These are phyloP conservation scores for Episyrphus balteatus DNA, from an alignment of 1,140 invertebrate genomes.

Conservation along the genomic window DNA sequence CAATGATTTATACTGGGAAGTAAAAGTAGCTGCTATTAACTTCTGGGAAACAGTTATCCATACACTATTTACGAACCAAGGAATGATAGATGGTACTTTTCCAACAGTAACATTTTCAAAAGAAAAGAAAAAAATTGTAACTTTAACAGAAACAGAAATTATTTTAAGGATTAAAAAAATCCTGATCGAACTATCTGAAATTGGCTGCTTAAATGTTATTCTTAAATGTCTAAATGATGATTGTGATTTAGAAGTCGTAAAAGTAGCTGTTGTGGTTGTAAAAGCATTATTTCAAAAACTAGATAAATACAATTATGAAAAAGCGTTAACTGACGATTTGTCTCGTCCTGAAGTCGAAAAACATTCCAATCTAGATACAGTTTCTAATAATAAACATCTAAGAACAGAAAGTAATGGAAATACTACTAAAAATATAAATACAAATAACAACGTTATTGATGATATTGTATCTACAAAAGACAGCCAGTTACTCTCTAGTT, in stretches of 20 bases:
- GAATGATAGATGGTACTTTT: conserved; percentile 67
- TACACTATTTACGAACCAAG: conserved; percentile 54
- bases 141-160: conserved; percentile 54
- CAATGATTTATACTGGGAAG: conserved; percentile 67
- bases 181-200: conserved; percentile 49
- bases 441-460: not conserved
- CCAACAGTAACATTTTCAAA: conserved; percentile 66
- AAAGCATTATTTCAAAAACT: conserved; percentile 40
- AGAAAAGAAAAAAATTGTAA: conserved; percentile 62
- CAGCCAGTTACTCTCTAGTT: no score
- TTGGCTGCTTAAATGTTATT: conserved; percentile 56
- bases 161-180: conserved; percentile 52
- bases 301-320: conserved; percentile 27
- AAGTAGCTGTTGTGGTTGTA: conserved; percentile 45
- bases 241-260: conserved; percentile 56
- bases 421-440: conserved; percentile 7
- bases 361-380: not conserved
- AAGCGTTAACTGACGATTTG: conserved; percentile 8
- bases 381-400: conserved; percentile 9
- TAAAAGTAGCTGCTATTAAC: conserved; percentile 54
- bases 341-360: not conserved
- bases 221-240: conserved; percentile 54
- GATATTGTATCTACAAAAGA: no score
- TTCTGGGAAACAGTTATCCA: conserved; percentile 61
- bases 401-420: conserved; percentile 16